These are phyloP conservation scores for Diphyllodes magnificus DNA, from an alignment of 2,113 vertebrate genomes.

Conservation along the genomic window DNA sequence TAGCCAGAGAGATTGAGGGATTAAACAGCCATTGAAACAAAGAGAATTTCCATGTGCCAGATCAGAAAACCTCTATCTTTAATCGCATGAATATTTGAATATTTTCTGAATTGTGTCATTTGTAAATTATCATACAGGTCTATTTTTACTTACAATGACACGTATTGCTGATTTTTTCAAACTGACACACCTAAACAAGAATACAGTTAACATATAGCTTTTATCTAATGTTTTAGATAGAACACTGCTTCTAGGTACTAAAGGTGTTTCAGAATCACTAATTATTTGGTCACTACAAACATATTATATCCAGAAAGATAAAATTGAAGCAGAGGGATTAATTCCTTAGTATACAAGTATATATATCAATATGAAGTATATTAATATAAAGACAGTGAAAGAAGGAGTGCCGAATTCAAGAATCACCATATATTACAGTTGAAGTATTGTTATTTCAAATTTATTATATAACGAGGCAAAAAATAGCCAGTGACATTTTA, in stretches of 20 bases:
- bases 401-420: not conserved
- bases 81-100: not conserved
- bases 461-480: not conserved
- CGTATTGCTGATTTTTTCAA: not conserved
- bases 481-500: not conserved
- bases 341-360: not conserved
- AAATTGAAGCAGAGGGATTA: not conserved
- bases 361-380: not conserved
- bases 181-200: not conserved
- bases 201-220: not conserved
- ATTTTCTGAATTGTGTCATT: not conserved
- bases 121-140: not conserved
- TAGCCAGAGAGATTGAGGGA: not conserved
- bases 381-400: not conserved
- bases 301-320: not conserved
- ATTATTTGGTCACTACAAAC: not conserved
- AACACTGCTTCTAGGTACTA: not conserved
- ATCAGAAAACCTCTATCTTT: not conserved
- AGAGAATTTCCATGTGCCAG: not conserved
- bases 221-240: not conserved
- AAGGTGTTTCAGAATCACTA: not conserved
- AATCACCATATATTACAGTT: not conserved
- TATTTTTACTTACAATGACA: slow-evolving; percentile 2
- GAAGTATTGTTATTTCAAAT: not conserved
- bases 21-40: not conserved